Base-by-base conservation (phyloP, 2,888 invertebrate species). In the Apocheima hispidaria region DNA sequence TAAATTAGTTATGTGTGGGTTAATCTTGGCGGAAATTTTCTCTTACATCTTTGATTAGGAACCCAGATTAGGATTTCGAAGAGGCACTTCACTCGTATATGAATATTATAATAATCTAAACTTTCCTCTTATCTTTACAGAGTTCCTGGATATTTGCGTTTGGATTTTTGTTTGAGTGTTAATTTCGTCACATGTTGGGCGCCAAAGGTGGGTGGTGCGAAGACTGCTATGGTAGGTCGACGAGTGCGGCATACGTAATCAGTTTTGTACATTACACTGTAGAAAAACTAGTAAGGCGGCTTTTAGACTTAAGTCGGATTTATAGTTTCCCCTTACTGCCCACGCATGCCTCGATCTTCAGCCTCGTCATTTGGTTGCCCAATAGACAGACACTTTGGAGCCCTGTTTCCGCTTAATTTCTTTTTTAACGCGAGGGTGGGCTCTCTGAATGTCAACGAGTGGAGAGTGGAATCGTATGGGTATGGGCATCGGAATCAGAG, bases 141-240 rank as follows among this genome's bases (percentile, higher is more conserved):
- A n/a, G n/a, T n/a, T n/a, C n/a, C n/a, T n/a, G n/a, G n/a, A n/a
- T n/a, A n/a, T n/a, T n/a, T n/a, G n/a, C n/a, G n/a, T n/a, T n/a
- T n/a, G n/a, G n/a, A n/a, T n/a, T n/a, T n/a, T n/a, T n/a, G n/a
- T 56, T 56, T 53, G 75, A 71, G 79, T 76, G 79, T 82, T 75
- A 77, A 68, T 72, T 73, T 70, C 55, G 78, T 69, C 80, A 81
- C 79, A 61, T 61, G 72, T 71, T 75, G 84, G 84, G 83, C 83
- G 82, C 79, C 78, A 79, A 65, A 51, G 67, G 68, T 66, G 67
- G 64, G 71, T 61, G 64, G 66, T 58, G 65, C 53, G 21, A 49
- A 50, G 33, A 48, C 44, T 56, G 40, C 61, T 30, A 63, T 52
- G 72, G 72, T 72, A 72, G 70, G 72, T 72, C 56, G 57, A 59